A percentile compares a stretch with the other conserved stretches of the same genome.
Evolutionary conservation across 2,113 vertebrate genomes (phyloP).

Genomic region (Isurus oxyrinchus): DNA sequence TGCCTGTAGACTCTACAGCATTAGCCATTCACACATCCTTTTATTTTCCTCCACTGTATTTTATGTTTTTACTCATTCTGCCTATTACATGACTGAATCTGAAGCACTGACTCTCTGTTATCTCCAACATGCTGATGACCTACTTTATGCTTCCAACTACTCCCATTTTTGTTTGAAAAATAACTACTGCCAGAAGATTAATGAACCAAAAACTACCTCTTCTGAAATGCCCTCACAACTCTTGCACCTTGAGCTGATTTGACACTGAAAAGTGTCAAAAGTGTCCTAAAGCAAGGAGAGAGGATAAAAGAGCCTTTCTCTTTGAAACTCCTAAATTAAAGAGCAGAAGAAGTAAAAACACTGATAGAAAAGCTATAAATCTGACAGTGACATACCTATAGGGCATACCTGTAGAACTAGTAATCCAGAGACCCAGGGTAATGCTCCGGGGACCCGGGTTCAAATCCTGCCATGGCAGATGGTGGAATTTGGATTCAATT

Average conservation of each 20-base stretch:
- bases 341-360: neutral
- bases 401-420: neutral
- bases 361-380: neutral
- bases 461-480: no score
- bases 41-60: neutral
- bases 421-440: no score
- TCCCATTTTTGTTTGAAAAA: slow-evolving; percentile 3
- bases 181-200: slow-evolving; percentile 3
- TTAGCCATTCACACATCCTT: neutral
- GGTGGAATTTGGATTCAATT: no score
- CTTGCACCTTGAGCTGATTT: neutral
- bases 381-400: neutral
- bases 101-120: neutral
- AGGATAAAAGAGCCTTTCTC: neutral
- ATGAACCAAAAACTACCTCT: slow-evolving; percentile 1
- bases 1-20: neutral
- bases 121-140: neutral
- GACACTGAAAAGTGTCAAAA: neutral
- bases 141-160: neutral
- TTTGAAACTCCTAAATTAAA: neutral
- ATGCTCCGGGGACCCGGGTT: no score
- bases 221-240: neutral
- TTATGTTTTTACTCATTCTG: neutral
- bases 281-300: neutral
- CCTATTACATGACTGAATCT: neutral